phyloP scores from a whole-genome alignment of 35 echinoderm and acorn worm species.

The Heliocidaris erythrogramma region DNA sequence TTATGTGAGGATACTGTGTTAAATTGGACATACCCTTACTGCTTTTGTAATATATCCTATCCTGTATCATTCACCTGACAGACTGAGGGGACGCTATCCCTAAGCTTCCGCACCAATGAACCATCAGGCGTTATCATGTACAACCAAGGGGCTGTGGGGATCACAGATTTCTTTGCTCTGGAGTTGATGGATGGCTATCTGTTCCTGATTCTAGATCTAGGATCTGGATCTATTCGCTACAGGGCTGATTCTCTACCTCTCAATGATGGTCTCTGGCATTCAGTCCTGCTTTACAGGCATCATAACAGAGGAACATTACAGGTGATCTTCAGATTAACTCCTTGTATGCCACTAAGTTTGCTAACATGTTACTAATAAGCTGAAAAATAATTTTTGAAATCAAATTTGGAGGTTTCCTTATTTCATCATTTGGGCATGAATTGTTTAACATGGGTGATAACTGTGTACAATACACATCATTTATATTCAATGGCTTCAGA shows the following conservation, averaged over 20 bases:
- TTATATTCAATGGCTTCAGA: too few species aligned
- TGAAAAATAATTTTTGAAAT: neutral
- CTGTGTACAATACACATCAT: too few species aligned
- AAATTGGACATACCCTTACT: neutral
- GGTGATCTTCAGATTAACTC: slow-evolving; percentile 15
- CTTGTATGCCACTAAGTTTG: neutral
- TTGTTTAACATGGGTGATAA: neutral
- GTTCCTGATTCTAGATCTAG: slow-evolving; percentile 85
- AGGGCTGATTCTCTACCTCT: slow-evolving; percentile 57
- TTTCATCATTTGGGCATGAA: neutral
- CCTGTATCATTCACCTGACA: slow-evolving; percentile 9
- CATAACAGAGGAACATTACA: slow-evolving; percentile 49
- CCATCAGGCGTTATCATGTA: slow-evolving; percentile 90
- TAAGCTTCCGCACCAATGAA: slow-evolving; percentile 93
- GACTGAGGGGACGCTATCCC: slow-evolving; percentile 65
- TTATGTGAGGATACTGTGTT: neutral
- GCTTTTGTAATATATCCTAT: neutral
- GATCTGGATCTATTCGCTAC: slow-evolving; percentile 70
- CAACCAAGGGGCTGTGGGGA: slow-evolving; percentile 67
- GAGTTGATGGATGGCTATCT: slow-evolving; percentile 88
- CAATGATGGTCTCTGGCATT: slow-evolving; percentile 91
- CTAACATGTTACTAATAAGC: neutral
- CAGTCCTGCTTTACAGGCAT: slow-evolving; percentile 57
- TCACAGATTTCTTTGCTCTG: slow-evolving; percentile 89
- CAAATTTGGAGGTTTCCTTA: neutral